Conservation (phyloP, 1,140 invertebrate species). For the Drosophila albomicans region DNA sequence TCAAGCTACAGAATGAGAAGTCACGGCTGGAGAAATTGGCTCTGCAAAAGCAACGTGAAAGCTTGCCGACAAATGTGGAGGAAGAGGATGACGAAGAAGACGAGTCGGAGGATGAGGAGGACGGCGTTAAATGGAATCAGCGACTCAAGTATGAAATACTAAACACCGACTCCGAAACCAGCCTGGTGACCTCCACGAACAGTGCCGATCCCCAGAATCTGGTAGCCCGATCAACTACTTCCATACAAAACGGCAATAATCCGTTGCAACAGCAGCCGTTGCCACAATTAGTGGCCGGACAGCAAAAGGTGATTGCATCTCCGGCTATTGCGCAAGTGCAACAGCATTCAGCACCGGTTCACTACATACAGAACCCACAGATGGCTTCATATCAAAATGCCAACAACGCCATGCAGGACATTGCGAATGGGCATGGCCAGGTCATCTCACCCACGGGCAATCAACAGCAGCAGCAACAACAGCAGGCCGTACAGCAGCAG, state of each 20-base stretch:
- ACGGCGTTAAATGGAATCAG: slow-evolving; percentile 73
- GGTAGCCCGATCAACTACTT: slow-evolving; percentile 53
- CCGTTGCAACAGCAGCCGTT: slow-evolving; percentile 50
- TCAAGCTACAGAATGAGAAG: slow-evolving; percentile 83
- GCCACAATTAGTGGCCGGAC: slow-evolving; percentile 59
- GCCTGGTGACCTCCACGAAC: slow-evolving; percentile 62
- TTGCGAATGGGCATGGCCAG: slow-evolving; percentile 64
- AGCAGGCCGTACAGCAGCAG: slow-evolving; percentile 27
- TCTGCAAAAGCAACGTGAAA: slow-evolving; percentile 87
- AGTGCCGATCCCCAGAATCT: slow-evolving; percentile 67
- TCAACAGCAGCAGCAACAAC: slow-evolving; percentile 69
- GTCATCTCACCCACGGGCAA: slow-evolving; percentile 67
- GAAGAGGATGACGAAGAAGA: slow-evolving; percentile 82
- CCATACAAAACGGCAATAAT: slow-evolving; percentile 60
- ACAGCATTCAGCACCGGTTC: slow-evolving; percentile 69
- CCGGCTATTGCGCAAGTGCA: slow-evolving; percentile 65
- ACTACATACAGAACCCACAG: slow-evolving; percentile 75
- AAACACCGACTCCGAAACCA: slow-evolving; percentile 74
- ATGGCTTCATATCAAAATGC: slow-evolving; percentile 71
- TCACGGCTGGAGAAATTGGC: slow-evolving; percentile 85
- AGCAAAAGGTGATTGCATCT: slow-evolving; percentile 65
- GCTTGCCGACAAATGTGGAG: slow-evolving; percentile 85
- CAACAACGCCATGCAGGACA: slow-evolving; percentile 56
- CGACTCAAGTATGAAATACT: slow-evolving; percentile 67
- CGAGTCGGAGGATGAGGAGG: slow-evolving; percentile 79